Percentiles rank a stretch among this genome's conserved stretches.
These are phyloP conservation scores for Leucoraja ocellata DNA, from an alignment of 2,797 vertebrate genomes.

Conservation along the genomic window DNA sequence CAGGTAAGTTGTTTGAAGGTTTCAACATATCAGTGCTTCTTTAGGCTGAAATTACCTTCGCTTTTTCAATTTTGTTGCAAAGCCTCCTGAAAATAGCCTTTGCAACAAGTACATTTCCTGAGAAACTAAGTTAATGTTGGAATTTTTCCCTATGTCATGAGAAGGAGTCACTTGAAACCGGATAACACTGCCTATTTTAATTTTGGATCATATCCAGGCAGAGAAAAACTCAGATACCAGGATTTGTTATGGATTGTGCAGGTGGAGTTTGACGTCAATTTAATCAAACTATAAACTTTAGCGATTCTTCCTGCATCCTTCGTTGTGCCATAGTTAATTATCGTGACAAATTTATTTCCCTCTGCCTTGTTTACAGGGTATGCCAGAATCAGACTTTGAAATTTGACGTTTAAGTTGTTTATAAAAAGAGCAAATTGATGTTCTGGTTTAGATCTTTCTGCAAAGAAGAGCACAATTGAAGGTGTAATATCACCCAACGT, in stretches of 20 bases:
- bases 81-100: neutral
- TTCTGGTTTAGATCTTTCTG: no score
- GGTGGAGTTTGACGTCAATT: neutral
- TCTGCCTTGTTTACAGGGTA: no score
- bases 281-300: no score
- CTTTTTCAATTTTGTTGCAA: neutral
- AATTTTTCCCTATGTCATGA: neutral
- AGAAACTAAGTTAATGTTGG: neutral
- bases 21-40: neutral
- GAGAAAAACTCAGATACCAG: neutral
- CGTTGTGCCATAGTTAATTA: no score
- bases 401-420: no score
- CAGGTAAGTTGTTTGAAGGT: conserved; percentile 67
- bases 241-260: neutral
- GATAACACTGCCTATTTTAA: neutral
- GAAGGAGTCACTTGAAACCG: neutral
- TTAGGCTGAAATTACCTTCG: neutral
- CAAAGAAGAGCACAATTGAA: no score
- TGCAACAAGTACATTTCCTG: neutral
- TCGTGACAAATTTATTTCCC: no score
- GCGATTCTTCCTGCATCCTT: no score
- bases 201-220: neutral
- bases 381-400: no score
- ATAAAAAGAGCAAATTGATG: no score
- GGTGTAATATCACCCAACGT: neutral